Base-by-base conservation (phyloP, 2,888 invertebrate genomes). In the Parnassius orleans region DNA sequence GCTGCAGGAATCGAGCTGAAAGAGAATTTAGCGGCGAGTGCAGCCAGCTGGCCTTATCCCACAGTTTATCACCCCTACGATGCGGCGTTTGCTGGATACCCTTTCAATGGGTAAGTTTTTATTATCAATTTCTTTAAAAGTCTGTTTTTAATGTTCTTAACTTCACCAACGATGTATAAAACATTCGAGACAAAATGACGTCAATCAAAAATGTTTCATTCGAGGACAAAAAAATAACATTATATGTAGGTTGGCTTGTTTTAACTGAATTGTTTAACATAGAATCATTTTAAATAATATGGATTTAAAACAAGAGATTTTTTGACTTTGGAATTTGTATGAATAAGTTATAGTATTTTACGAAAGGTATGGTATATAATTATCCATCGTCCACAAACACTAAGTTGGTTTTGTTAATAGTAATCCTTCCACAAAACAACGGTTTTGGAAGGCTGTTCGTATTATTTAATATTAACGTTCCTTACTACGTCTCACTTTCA, bases 1-100 rank as follows among this genome's bases (percentile, higher is more conserved):
- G 96, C 96, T 76, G 95, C 95, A 56, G 96, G 97, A 58, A 93
- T 97, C 74, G 97, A 97, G 83, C 92, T 97, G 77, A 97, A 97
- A 88, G 97, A 97, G 87, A 97, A 97, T 83, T 90, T 97, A 69
- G 96, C 96, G 57, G 95, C 95, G 46, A 95, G 95, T 69, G 96
- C 95, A 62, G 95, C 96, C 64, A 95, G 95, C 64, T 97, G 97
- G 97, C 97, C 97, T 71, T 97, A 97, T 87, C 96, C 97, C 62
- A 95, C 97, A 52, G 96, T 97, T 69, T 98, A 98, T 89, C 98
- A 98, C 88, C 97, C 98, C 58, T 98, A 98, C 89, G 98, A 98
- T 79, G 96, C 97, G 65, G 96, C 97, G 65, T 96, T 98, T 83
- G 96, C 97, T 66, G 96, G 97, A 75, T 98, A 98, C 93, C 97